phyloP scores from a whole-genome alignment of 2,888 invertebrate genomes.

The Onthophagus sagittarius region DNA sequence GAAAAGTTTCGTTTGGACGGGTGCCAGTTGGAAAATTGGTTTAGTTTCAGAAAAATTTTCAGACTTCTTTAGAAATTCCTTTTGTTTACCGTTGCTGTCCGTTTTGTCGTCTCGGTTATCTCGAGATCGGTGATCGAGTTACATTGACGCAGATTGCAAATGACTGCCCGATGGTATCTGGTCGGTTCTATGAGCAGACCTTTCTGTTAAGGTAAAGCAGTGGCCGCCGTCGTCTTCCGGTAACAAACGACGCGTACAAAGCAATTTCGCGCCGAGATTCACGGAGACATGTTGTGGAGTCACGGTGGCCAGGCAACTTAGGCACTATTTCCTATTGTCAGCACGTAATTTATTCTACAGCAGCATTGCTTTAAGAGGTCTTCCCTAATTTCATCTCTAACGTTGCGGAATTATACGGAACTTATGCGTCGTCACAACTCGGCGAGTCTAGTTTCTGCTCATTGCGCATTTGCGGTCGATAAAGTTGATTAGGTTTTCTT shows the following conservation, averaged over 20 bases:
- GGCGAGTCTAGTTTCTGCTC: not conserved
- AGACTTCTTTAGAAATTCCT: not conserved
- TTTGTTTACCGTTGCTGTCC: not conserved
- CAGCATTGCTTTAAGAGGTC: not conserved
- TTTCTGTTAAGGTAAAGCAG: not conserved
- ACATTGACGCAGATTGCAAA: not conserved
- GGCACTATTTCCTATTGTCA: not conserved
- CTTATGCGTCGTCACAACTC: not conserved
- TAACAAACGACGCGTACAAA: constrained; percentile 12
- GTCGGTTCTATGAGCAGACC: not conserved
- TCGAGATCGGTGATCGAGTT: not conserved
- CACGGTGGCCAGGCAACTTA: constrained; percentile 1
- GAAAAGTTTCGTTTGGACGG: not conserved
- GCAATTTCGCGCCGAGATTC: constrained; percentile 8
- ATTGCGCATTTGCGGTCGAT: not conserved
- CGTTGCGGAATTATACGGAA: not conserved
- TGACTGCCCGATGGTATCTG: not conserved
- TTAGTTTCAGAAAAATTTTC: not conserved
- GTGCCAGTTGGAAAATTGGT: not conserved
- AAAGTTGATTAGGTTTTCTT: not conserved
- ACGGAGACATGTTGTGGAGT: constrained; percentile 6
- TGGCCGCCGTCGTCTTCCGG: constrained; percentile 1
- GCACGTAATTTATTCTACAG: not conserved
- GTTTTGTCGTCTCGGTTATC: not conserved
- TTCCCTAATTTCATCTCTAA: not conserved